phyloP scores from a whole-genome alignment of 1,140 invertebrate genomes.

The Neodiprion pinetum region DNA sequence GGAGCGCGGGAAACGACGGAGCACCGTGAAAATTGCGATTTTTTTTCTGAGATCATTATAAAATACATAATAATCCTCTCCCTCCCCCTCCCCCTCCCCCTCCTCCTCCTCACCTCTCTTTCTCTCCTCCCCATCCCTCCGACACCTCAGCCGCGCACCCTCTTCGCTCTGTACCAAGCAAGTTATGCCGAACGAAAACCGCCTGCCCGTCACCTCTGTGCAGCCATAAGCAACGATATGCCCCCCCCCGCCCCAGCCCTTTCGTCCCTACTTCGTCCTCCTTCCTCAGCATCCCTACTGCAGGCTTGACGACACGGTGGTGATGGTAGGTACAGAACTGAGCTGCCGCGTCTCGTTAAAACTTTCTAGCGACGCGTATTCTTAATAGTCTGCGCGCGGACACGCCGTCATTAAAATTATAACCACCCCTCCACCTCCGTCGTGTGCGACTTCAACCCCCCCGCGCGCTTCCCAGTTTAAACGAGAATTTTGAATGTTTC shows the following conservation, averaged over 20 bases:
- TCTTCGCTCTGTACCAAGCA: too few species aligned
- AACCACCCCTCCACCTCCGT: slow-evolving; percentile 35
- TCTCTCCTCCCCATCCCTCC: too few species aligned
- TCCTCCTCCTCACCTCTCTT: not conserved
- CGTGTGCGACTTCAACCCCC: not conserved
- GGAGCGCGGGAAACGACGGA: slow-evolving; percentile 42
- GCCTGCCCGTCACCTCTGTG: not conserved
- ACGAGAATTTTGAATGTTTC: not conserved
- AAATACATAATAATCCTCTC: slow-evolving; percentile 60
- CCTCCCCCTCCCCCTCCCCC: not conserved
- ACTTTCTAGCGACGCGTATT: slow-evolving; percentile 65
- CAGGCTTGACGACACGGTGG: not conserved
- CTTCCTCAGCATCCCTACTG: not conserved
- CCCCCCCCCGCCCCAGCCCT: slow-evolving; percentile 13
- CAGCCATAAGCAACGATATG: slow-evolving; percentile 1
- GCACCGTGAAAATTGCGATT: slow-evolving; percentile 55
- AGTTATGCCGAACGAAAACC: too few species aligned
- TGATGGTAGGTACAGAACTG: too few species aligned
- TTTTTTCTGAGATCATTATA: slow-evolving; percentile 61
- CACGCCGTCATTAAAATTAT: slow-evolving; percentile 65
- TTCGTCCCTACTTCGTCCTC: not conserved
- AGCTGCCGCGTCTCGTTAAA: slow-evolving; percentile 58
- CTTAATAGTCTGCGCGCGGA: slow-evolving; percentile 63
- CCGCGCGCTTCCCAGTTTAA: not conserved
- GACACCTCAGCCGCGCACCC: too few species aligned